A percentile compares a stretch with the other conserved stretches of the same genome.
phyloP scores from a whole-genome alignment of 1,140 invertebrate genomes.

The Hycleus phaleratus region DNA sequence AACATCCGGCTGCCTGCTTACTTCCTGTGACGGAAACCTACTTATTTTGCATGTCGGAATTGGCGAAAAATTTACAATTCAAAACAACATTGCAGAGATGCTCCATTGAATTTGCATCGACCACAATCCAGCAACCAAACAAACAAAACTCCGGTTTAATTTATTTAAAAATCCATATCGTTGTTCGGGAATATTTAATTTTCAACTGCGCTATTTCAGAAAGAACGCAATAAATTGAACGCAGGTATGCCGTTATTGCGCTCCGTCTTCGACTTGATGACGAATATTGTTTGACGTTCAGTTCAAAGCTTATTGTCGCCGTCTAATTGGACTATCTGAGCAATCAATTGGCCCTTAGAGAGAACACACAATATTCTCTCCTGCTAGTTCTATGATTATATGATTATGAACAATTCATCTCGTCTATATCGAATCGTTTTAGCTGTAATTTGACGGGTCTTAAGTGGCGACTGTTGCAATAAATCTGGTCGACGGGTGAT shows the following conservation, averaged over 20 bases:
- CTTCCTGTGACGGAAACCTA: conserved; percentile 12
- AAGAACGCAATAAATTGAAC: neutral
- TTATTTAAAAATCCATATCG: too few relatives aligned
- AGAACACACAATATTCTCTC: too few relatives aligned
- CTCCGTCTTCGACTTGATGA: neutral
- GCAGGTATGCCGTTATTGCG: neutral
- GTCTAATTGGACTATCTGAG: too few relatives aligned
- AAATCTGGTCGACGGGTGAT: conserved; percentile 6
- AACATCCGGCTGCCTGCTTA: conserved; percentile 7
- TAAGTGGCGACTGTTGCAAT: conserved; percentile 3
- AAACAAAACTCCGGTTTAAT: too few relatives aligned
- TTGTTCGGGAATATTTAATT: neutral
- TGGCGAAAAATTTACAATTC: conserved; percentile 14
- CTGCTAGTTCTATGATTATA: too few relatives aligned
- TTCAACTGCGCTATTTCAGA: neutral
- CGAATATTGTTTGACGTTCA: too few relatives aligned
- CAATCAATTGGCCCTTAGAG: too few relatives aligned
- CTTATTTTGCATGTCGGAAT: conserved; percentile 14
- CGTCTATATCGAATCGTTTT: conserved; percentile 5
- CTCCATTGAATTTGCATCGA: too few relatives aligned
- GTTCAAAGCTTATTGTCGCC: too few relatives aligned
- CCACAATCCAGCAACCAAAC: too few relatives aligned
- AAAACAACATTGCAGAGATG: conserved; percentile 1
- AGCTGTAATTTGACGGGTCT: conserved; percentile 13
- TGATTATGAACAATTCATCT: too few relatives aligned